phyloP scores from a whole-genome alignment of 1,140 invertebrate genomes.

The Papilio glaucus region DNA sequence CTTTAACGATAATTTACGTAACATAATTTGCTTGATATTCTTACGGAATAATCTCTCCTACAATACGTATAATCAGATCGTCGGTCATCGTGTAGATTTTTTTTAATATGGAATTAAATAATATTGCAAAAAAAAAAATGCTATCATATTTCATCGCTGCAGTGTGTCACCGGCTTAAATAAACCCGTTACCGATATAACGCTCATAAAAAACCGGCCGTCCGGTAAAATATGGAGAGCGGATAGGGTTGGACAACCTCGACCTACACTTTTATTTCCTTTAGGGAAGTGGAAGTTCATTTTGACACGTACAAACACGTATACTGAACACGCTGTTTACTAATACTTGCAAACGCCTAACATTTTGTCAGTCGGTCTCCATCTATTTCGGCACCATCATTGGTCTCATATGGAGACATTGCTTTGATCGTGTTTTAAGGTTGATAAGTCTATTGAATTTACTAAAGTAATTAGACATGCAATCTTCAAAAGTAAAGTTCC shows the following conservation, averaged over 20 bases:
- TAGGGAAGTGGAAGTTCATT: conserved; percentile 16
- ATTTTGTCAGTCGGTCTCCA: not conserved
- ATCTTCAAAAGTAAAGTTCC: too few relatives aligned
- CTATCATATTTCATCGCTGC: not conserved
- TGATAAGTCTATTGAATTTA: too few relatives aligned
- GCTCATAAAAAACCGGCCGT: conserved; percentile 56
- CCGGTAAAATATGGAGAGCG: conserved; percentile 64
- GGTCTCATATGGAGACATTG: too few relatives aligned
- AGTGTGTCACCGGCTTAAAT: conserved; percentile 24
- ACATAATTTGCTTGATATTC: too few relatives aligned
- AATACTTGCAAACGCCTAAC: not conserved
- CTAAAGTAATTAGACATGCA: too few relatives aligned
- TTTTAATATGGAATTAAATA: too few relatives aligned
- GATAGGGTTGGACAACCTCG: conserved; percentile 48
- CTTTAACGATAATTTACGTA: too few relatives aligned
- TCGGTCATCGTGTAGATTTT: too few relatives aligned
- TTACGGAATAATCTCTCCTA: too few relatives aligned
- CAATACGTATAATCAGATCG: too few relatives aligned
- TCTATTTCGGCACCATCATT: not conserved
- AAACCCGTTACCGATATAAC: conserved; percentile 61
- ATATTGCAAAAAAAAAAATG: not conserved
- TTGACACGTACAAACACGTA: not conserved
- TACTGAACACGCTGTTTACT: not conserved
- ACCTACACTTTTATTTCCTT: conserved; percentile 32
- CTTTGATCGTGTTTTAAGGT: too few relatives aligned